A percentile compares a stretch with the other conserved stretches of the same genome.
phyloP scores from a whole-genome alignment of 2,797 vertebrate species.

The Leptoclinus maculatus region DNA sequence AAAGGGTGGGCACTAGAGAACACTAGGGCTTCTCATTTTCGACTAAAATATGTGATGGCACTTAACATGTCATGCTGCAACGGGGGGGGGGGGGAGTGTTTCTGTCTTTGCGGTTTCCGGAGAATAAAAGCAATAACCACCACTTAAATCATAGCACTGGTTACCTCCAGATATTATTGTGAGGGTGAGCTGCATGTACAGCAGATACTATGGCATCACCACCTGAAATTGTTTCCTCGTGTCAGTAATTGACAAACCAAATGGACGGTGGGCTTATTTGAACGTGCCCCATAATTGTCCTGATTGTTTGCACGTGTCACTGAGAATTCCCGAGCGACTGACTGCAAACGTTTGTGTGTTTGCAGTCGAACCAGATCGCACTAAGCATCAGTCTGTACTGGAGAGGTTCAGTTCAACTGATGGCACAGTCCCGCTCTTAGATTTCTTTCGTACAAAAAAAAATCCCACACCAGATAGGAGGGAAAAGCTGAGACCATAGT shows the following conservation, averaged over 20 bases:
- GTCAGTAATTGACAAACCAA: constrained; percentile 43
- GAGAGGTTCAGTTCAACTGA: background rate
- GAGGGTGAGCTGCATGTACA: background rate
- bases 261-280: constrained; percentile 37
- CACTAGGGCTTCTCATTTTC: constrained; percentile 10
- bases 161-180: background rate
- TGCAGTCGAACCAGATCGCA: background rate
- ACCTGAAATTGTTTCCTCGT: constrained; percentile 40
- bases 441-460: background rate
- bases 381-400: background rate
- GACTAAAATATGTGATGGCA: constrained; percentile 2
- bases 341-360: constrained; percentile 26
- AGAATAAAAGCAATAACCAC: background rate
- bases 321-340: constrained; percentile 26
- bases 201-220: constrained; percentile 9
- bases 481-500: background rate
- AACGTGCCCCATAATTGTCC: constrained; percentile 46
- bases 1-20: background rate
- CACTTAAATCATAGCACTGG: background rate
- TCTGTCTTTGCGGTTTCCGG: background rate
- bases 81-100: background rate
- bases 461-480: background rate
- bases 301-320: constrained; percentile 62
- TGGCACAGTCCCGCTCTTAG: background rate
- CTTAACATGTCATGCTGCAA: constrained; percentile 1